phyloP scores from a whole-genome alignment of 2,113 vertebrate species.

The Crotalus viridis region DNA sequence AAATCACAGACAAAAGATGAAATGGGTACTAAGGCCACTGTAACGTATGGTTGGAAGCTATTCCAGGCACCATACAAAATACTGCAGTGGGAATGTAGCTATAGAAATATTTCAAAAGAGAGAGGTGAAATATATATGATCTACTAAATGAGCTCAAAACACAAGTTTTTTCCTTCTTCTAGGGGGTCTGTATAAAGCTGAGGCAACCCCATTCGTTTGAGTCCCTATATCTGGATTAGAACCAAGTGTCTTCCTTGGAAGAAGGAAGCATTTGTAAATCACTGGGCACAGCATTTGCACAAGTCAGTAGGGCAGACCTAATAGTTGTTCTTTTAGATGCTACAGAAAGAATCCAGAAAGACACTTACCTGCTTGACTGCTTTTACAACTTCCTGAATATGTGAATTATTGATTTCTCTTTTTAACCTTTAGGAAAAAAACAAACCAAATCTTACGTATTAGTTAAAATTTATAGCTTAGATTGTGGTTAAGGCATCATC shows the following conservation, averaged over 20 bases:
- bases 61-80: neutral
- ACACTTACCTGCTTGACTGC: constrained; percentile 70
- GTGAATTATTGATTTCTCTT: constrained; percentile 77
- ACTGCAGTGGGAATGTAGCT: neutral
- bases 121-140: neutral
- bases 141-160: neutral
- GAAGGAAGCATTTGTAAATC: neutral
- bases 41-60: neutral
- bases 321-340: accelerated
- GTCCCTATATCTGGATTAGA: neutral
- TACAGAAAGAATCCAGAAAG: neutral
- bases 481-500: neutral
- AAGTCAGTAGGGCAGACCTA: neutral
- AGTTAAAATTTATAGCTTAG: neutral
- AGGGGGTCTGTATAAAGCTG: neutral
- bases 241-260: neutral
- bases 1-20: neutral
- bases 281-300: accelerated
- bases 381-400: constrained; percentile 78
- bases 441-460: neutral
- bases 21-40: neutral
- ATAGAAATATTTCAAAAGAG: neutral
- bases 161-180: neutral
- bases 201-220: neutral
- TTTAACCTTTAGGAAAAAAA: constrained; percentile 69